phyloP scores from a whole-genome alignment of 2,113 vertebrate genomes.

The Xenotilapia flavipinnis region DNA sequence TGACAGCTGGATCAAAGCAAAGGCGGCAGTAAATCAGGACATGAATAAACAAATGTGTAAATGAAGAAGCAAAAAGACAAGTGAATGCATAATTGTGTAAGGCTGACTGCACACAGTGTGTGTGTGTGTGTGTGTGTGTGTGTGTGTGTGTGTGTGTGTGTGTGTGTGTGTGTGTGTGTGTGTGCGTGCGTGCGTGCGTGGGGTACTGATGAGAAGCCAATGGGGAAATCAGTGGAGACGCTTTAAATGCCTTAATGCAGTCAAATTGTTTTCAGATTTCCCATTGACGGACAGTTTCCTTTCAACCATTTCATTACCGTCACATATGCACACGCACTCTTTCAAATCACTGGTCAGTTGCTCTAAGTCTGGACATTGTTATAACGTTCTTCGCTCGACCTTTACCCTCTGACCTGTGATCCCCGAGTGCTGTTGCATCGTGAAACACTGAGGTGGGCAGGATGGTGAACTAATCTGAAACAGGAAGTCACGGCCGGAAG shows the following conservation, averaged over 20 bases:
- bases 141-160: neutral
- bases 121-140: neutral
- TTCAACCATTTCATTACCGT: slow-evolving; percentile 65
- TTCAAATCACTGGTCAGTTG: slow-evolving; percentile 31
- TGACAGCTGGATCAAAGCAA: slow-evolving; percentile 49
- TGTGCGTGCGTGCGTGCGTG: neutral
- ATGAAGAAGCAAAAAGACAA: slow-evolving; percentile 45
- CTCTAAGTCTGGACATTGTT: slow-evolving; percentile 71
- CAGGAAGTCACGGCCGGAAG: slow-evolving; percentile 51
- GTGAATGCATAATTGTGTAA: slow-evolving; percentile 47
- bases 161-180: neutral
- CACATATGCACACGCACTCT: slow-evolving; percentile 33
- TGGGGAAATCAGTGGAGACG: slow-evolving; percentile 66
- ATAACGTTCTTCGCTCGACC: slow-evolving; percentile 59
- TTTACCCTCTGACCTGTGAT: slow-evolving; percentile 67
- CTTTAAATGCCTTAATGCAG: slow-evolving; percentile 69
- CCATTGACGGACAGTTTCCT: slow-evolving; percentile 69
- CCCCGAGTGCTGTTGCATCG: slow-evolving; percentile 52
- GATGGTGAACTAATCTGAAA: slow-evolving; percentile 50
- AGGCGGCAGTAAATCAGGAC: slow-evolving; percentile 39
- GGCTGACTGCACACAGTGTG: neutral
- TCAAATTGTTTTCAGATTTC: slow-evolving; percentile 76
- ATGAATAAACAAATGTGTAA: slow-evolving; percentile 59
- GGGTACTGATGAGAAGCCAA: slow-evolving; percentile 50
- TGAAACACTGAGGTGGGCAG: slow-evolving; percentile 60